phyloP scores from a whole-genome alignment of 2,113 vertebrate genomes.

The Vombatus ursinus region DNA sequence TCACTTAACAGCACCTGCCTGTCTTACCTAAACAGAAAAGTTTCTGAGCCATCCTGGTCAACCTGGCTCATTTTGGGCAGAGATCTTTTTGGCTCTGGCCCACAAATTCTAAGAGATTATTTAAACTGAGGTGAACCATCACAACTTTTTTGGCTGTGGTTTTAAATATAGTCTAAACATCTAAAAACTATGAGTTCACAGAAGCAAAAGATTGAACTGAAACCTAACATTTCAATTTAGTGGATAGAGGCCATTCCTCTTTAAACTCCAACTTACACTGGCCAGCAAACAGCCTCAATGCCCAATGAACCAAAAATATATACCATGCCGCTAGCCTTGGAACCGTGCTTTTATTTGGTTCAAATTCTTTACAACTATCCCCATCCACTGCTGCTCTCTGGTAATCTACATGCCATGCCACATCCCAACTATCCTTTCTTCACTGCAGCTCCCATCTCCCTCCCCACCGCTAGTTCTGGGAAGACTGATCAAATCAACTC shows the following conservation, averaged over 20 bases:
- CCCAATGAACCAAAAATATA: background rate
- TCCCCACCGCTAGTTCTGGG: too few relatives aligned
- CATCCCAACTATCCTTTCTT: background rate
- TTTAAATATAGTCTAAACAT: background rate
- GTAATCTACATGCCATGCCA: too few relatives aligned
- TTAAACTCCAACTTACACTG: background rate
- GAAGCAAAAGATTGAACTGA: background rate
- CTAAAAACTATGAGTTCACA: background rate
- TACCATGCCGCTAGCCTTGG: background rate
- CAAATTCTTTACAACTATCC: background rate
- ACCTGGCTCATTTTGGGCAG: background rate
- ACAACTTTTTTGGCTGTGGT: background rate
- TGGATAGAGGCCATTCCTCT: background rate
- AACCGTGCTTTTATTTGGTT: background rate
- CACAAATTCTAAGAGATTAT: background rate
- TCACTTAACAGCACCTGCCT: background rate
- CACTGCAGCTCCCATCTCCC: too few relatives aligned
- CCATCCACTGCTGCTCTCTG: background rate
- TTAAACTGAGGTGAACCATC: background rate
- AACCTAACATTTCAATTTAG: background rate
- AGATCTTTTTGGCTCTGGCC: background rate
- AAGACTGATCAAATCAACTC: too few relatives aligned
- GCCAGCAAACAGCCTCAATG: background rate
- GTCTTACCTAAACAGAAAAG: background rate
- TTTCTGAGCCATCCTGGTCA: background rate